These are phyloP conservation scores for Drosophila ohnishii DNA, from an alignment of 1,140 invertebrate genomes.

Conservation along the genomic window DNA sequence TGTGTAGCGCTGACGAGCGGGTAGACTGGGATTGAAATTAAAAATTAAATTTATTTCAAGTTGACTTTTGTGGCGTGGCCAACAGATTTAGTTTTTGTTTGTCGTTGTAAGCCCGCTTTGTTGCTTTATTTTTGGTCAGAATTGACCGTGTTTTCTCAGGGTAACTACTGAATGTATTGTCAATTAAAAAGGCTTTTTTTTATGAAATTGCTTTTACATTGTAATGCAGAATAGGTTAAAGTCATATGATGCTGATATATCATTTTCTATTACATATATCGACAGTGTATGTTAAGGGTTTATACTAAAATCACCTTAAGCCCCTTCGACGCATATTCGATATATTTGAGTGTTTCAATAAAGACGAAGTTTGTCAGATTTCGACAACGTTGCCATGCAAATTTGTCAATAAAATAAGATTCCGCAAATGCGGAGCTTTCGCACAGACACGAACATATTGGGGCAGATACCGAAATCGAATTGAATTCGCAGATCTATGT, in stretches of 20 bases:
- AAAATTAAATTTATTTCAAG: constrained; percentile 78
- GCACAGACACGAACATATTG: constrained; percentile 28
- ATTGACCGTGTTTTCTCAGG: constrained; percentile 11
- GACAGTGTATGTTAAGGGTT: background rate
- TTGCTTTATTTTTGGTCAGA: constrained; percentile 15
- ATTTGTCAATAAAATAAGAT: constrained; percentile 69
- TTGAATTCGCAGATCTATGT: constrained; percentile 15
- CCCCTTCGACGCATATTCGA: constrained; percentile 1
- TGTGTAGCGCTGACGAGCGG: constrained; percentile 47
- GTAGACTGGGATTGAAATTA: constrained; percentile 70
- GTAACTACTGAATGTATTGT: constrained; percentile 48
- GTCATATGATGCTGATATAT: too few species aligned
- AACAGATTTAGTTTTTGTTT: constrained; percentile 40
- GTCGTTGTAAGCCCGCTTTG: constrained; percentile 14
- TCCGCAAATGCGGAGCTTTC: constrained; percentile 23
- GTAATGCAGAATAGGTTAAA: background rate
- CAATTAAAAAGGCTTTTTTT: background rate
- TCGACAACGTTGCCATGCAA: constrained; percentile 56
- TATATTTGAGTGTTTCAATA: constrained; percentile 11
- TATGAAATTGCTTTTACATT: too few species aligned
- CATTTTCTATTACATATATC: too few species aligned
- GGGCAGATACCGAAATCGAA: constrained; percentile 31
- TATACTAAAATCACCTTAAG: background rate
- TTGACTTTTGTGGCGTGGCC: constrained; percentile 68
- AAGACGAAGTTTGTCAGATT: constrained; percentile 28